These are phyloP conservation scores for Linepithema humile DNA, from an alignment of 1,140 invertebrate species.

Conservation along the genomic window DNA sequence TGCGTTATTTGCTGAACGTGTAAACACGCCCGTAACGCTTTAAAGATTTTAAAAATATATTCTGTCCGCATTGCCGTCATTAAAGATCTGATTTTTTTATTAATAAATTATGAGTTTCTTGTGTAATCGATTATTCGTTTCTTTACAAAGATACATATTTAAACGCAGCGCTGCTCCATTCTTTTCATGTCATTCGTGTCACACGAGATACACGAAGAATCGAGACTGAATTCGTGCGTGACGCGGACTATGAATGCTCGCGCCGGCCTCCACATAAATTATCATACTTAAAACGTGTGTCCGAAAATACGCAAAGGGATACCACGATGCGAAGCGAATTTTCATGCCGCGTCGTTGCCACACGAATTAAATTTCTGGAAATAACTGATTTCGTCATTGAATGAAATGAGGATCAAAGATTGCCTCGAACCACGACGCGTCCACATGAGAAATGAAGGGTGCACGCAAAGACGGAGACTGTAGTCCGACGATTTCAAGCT, in stretches of 20 bases:
- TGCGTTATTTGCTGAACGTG: too few relatives aligned
- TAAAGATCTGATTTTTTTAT: constrained; percentile 35
- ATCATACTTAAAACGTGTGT: constrained; percentile 61
- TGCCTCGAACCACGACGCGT: not conserved
- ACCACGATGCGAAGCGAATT: constrained; percentile 55
- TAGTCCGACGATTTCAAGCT: not conserved
- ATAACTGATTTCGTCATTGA: constrained; percentile 49
- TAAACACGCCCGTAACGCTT: too few relatives aligned
- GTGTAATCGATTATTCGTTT: constrained; percentile 64
- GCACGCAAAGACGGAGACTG: not conserved
- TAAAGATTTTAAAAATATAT: too few relatives aligned
- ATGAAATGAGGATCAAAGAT: constrained; percentile 14
- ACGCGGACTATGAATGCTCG: constrained; percentile 34
- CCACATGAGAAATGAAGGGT: not conserved
- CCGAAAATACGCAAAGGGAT: constrained; percentile 23
- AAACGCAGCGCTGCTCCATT: constrained; percentile 38
- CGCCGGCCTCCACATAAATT: constrained; percentile 64
- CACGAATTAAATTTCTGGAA: constrained; percentile 52
- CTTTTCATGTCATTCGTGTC: constrained; percentile 44
- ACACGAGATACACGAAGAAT: constrained; percentile 32
- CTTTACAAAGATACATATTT: constrained; percentile 51
- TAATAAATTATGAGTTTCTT: constrained; percentile 36
- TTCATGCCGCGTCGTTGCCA: not conserved
- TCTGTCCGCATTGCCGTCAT: too few relatives aligned
- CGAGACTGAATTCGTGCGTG: constrained; percentile 44